These are phyloP conservation scores for Batillaria attramentaria DNA, from an alignment of 1,140 invertebrate genomes.

Conservation along the genomic window DNA sequence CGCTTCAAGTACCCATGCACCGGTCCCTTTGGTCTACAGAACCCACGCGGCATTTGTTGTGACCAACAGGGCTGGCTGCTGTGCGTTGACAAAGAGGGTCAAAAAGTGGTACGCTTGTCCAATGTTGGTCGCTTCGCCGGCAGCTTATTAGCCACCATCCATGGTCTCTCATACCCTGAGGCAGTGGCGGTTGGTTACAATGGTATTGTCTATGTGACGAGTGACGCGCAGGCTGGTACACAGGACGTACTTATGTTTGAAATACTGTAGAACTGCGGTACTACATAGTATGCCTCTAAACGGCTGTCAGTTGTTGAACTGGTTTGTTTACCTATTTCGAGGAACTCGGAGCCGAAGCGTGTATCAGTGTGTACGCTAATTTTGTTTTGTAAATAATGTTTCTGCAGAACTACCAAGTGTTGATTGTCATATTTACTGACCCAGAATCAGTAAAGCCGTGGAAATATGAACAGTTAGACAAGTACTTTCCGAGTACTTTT, in stretches of 20 bases:
- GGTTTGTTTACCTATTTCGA: too few species aligned
- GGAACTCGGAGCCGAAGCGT: too few species aligned
- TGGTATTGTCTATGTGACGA: conserved; percentile 17
- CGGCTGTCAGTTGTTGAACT: too few species aligned
- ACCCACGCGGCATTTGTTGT: background rate
- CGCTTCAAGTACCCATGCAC: conserved; percentile 22
- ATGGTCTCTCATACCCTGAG: conserved; percentile 17
- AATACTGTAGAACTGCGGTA: too few species aligned
- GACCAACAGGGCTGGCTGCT: conserved; percentile 3
- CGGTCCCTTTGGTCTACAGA: conserved; percentile 17
- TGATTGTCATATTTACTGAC: too few species aligned
- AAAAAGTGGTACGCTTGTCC: conserved; percentile 22
- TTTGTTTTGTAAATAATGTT: too few species aligned
- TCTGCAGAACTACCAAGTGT: too few species aligned
- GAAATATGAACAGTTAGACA: too few species aligned
- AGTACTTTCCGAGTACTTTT: too few species aligned
- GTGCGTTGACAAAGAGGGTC: conserved; percentile 18
- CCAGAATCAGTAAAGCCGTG: too few species aligned
- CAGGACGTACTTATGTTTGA: conserved; percentile 20
- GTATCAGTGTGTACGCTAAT: too few species aligned
- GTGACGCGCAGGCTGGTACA: background rate
- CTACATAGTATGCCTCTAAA: too few species aligned
- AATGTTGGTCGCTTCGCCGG: conserved; percentile 8
- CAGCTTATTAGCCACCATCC: conserved; percentile 10
- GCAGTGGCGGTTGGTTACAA: conserved; percentile 1